phyloP scores from a whole-genome alignment of 2,888 invertebrate genomes.

The Lasius fuliginosus region DNA sequence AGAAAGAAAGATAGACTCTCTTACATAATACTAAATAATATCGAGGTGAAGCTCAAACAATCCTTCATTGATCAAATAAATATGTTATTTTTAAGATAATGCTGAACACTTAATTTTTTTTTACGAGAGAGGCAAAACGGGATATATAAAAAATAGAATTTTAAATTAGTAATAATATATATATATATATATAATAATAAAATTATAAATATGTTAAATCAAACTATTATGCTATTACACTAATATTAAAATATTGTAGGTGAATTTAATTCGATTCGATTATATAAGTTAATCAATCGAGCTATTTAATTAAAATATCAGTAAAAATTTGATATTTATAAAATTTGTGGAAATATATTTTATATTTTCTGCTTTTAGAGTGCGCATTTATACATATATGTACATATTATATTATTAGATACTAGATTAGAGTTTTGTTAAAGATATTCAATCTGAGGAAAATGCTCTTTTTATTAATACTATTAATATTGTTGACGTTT shows the following conservation, averaged over 20 bases:
- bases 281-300: not conserved
- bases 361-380: not conserved
- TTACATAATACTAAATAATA: not conserved
- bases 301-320: not conserved
- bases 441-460: not conserved
- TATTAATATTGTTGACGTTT: not conserved
- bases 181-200: no score
- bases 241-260: not conserved
- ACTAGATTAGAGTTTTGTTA: not conserved
- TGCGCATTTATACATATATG: not conserved
- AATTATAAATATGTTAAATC: not conserved
- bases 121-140: no score
- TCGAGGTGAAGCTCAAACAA: not conserved
- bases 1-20: not conserved
- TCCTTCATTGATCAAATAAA: not conserved
- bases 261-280: not conserved
- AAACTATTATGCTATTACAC: not conserved
- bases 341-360: not conserved
- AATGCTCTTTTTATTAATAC: not conserved
- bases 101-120: no score
- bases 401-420: no score
- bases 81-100: not conserved
- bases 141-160: no score
- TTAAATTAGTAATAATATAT: not conserved
- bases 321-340: not conserved